Percentiles rank a stretch among this genome's conserved stretches.
Evolutionary conservation across 2,888 invertebrate genomes (phyloP).

Genomic region (Papilio elwesi): DNA sequence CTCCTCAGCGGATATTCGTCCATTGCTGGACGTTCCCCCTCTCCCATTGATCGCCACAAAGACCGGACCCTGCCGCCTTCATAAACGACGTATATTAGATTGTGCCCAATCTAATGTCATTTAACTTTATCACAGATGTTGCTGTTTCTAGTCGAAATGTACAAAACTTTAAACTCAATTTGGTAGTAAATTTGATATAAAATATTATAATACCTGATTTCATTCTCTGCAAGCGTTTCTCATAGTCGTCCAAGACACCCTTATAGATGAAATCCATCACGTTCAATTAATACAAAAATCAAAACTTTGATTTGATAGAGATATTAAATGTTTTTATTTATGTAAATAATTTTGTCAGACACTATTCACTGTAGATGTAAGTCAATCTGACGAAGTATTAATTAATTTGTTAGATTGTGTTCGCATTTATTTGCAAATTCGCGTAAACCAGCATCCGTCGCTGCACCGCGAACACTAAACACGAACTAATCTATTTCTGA

Average conservation of each 20-base stretch:
- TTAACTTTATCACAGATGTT: too few relatives aligned
- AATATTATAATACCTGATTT: slow-evolving; percentile 4
- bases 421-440: background rate
- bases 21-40: too few relatives aligned
- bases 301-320: background rate
- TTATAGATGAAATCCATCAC: slow-evolving; percentile 23
- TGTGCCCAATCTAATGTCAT: too few relatives aligned
- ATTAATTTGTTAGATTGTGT: background rate
- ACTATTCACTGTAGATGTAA: background rate
- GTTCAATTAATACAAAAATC: background rate
- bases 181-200: too few relatives aligned
- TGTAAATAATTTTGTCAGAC: background rate
- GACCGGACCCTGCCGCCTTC: too few relatives aligned
- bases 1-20: too few relatives aligned
- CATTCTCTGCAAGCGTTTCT: slow-evolving; percentile 26
- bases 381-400: background rate
- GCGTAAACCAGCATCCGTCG: slow-evolving; percentile 16
- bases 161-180: too few relatives aligned
- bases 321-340: background rate
- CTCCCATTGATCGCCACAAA: too few relatives aligned
- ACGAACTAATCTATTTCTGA: slow-evolving; percentile 31
- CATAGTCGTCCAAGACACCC: slow-evolving; percentile 26
- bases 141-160: too few relatives aligned
- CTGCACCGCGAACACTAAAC: slow-evolving; percentile 10
- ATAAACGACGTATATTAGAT: too few relatives aligned